A percentile compares a stretch with the other conserved stretches of the same genome.
These are phyloP conservation scores for Drosophila suboccidentalis DNA, from an alignment of 2,888 invertebrate species.

Conservation along the genomic window DNA sequence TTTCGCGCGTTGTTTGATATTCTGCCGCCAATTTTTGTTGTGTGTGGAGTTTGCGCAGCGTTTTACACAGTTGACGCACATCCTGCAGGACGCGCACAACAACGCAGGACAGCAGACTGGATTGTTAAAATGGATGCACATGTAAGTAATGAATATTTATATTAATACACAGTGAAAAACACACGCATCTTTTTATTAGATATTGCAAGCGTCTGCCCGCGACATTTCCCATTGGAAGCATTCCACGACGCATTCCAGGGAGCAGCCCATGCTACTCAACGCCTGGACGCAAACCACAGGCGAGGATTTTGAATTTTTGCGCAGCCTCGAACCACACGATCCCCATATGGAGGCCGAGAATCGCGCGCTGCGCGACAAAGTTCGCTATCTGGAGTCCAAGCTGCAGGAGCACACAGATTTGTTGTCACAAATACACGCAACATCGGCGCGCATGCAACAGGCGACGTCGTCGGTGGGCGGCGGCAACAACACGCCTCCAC, in stretches of 20 bases:
- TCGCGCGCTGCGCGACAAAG: constrained; percentile 67
- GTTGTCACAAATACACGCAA: constrained; percentile 72
- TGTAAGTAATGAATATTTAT: constrained; percentile 39
- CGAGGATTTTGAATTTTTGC: constrained; percentile 67
- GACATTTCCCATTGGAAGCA: constrained; percentile 2
- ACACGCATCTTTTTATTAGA: constrained; percentile 1
- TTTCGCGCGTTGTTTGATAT: constrained; percentile 53
- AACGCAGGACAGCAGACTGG: constrained; percentile 24
- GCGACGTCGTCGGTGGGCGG: background rate
- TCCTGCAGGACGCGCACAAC: constrained; percentile 36
- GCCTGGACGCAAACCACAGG: constrained; percentile 80
- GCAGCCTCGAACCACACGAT: constrained; percentile 19
- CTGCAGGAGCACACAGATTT: constrained; percentile 71
- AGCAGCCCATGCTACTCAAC: constrained; percentile 60
- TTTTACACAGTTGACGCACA: constrained; percentile 55
- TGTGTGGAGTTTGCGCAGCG: constrained; percentile 22
- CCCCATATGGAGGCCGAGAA: constrained; percentile 46
- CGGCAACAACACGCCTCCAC: constrained; percentile 18
- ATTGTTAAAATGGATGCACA: constrained; percentile 50
- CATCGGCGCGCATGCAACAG: constrained; percentile 51
- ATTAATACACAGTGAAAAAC: background rate
- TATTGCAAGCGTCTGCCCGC: constrained; percentile 4
- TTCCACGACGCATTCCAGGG: constrained; percentile 7
- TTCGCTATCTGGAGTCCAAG: constrained; percentile 72
- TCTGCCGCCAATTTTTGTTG: constrained; percentile 69